A percentile compares a stretch with the other conserved stretches of the same genome.
phyloP scores from a whole-genome alignment of 1,140 invertebrate genomes.

The Globodera ellingtonae region DNA sequence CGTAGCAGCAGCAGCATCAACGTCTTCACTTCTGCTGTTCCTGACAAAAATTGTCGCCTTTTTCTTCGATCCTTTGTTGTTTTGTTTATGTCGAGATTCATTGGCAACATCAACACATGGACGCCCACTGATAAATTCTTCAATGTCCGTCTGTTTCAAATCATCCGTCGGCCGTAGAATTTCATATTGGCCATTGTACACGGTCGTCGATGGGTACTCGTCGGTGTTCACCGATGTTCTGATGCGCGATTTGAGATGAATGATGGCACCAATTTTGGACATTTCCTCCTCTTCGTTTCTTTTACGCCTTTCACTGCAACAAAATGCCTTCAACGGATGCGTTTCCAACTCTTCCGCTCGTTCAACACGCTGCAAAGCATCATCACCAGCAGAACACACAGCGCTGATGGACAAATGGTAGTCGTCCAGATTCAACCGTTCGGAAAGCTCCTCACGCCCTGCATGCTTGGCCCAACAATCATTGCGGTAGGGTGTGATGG shows the following conservation, averaged over 20 bases:
- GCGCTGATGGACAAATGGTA: background rate
- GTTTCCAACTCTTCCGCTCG: slow-evolving; percentile 19
- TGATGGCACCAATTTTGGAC: background rate
- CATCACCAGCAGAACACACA: background rate
- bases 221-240: background rate
- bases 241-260: background rate
- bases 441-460: slow-evolving; percentile 21
- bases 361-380: slow-evolving; percentile 28
- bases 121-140: background rate
- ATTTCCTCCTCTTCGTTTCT: background rate
- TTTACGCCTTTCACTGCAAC: background rate
- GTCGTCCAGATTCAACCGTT: slow-evolving; percentile 14
- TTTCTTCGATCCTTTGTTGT: background rate
- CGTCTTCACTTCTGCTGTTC: background rate
- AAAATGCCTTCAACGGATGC: slow-evolving; percentile 1
- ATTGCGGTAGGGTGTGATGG: slow-evolving; percentile 20
- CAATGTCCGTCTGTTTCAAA: background rate
- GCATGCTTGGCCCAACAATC: background rate
- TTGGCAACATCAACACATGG: background rate
- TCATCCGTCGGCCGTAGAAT: background rate
- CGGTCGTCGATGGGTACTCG: background rate
- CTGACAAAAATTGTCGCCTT: background rate
- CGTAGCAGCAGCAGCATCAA: no score
- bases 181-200: background rate
- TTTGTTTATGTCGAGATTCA: no score